Evolutionary conservation across 2,113 vertebrate genomes (phyloP), one percentile per base, ranked within the genome.

Genomic region (Alces alces): DNA sequence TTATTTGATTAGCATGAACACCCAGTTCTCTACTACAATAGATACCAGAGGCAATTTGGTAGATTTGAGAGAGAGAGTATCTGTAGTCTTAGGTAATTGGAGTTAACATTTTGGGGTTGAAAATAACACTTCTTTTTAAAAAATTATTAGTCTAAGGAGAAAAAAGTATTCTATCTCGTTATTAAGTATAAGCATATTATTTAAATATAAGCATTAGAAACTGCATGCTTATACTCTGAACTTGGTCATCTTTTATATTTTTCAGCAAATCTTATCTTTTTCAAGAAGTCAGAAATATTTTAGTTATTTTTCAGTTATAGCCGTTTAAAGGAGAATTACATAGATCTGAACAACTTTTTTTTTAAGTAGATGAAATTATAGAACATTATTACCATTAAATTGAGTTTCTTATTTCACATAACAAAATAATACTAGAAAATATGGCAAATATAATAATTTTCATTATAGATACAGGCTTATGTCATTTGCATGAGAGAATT

Each of bases 101-200:
- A 95, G 91, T 97, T 97, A 98, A 98, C 83, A 96, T 98, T 92
- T 94, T 85, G 96, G 78, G 58, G 91, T 97, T 98, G 78, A 97
- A 98, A 98, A 98, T 97, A 98, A 96, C 36, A 73, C 61, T 94
- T 96, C 39, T 91, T 84, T 89, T 50, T 91, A 52, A 89, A 96
- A 98, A 98, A 94, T 95, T 39, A 70, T 87, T 96, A 86, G 27
- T 28, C 82, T 78, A 96, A 92, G 60, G 97, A 92, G 50, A 96
- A 95, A 96, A 88, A 7, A 92, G 76, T 84, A 92, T 79, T 84
- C 23, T 73, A 76, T 80, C 25, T 89, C 23, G 58, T 96, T 92
- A 89, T 2, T 73, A 89, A 93, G 83, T 95, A 43, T 96, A 86
- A 82, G 66, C 66, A 88, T 95, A 55, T 54, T 93, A 39, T 98